Evolutionary conservation across 2,113 vertebrate genomes (phyloP), one percentile per base, ranked within the genome.

Genomic region (Motacilla tschutschensis): DNA sequence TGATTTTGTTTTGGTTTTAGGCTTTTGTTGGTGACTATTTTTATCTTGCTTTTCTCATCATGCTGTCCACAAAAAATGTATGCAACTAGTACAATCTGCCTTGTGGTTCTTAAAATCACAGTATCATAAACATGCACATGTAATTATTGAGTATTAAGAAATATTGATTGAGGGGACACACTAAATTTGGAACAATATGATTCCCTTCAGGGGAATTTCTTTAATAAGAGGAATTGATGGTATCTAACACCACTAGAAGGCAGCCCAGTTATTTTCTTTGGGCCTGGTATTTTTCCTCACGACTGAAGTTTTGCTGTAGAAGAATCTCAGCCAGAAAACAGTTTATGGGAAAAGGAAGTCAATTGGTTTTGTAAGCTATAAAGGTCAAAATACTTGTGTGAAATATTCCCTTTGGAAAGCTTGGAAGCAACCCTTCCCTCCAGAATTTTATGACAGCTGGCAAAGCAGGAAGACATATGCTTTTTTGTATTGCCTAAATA

Each of bases 391-490:
- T 75, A 70, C 20, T 94, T 92, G 25, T 78, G 63, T 80, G 87
- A 96, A 96, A 88, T 95, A 95, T 87, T 95, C 87, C 77, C 86
- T 79, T 73, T 65, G 83, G 93, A 95, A 92, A 87, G 48, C 90
- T 86, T 88, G 31, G 81, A 92, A 95, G 84, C 38, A 97, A 93
- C 51, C 72, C 82, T 93, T 91, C 92, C 87, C 83, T 93, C 91
- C 87, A 88, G 93, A 95, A 93, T 83, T 96, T 94, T 95, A 92
- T 93, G 93, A 94, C 92, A 96, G 94, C 89, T 96, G 92, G 86
- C 85, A 95, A 79, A 93, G 60, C 74, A 82, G 73, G 66, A 96
- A 94, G 92, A 89, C 93, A 95, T 90, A 95, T 89, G 89, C 24
- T 81, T 88, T 94, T 94, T 87, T 85, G 87, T 95, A 92, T 54